Percentiles rank a stretch among this genome's conserved stretches.
These are phyloP conservation scores for Pelodytes ibericus DNA, from an alignment of 2,797 vertebrate species.

Conservation along the genomic window DNA sequence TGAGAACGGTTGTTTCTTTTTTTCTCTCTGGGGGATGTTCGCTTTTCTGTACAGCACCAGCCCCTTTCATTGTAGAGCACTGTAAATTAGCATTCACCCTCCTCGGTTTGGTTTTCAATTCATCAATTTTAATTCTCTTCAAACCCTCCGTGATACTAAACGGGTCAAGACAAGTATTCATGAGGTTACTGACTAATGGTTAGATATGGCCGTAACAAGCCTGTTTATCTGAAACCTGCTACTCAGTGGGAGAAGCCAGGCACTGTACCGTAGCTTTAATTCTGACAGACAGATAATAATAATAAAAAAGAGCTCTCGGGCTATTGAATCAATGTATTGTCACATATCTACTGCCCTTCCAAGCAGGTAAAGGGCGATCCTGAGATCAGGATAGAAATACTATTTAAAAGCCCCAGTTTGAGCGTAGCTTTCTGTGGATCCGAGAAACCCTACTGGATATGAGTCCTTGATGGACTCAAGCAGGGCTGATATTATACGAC, in stretches of 20 bases:
- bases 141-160: constrained; percentile 1
- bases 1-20: neutral
- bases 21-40: neutral
- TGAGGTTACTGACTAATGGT: neutral
- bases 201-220: neutral
- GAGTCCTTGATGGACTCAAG: too few species aligned
- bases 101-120: constrained; percentile 8
- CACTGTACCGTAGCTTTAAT: neutral
- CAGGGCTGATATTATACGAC: too few species aligned
- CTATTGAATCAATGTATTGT: neutral
- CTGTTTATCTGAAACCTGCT: neutral
- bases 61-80: neutral
- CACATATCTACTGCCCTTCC: too few species aligned
- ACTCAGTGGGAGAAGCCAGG: neutral
- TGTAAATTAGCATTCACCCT: constrained; percentile 13
- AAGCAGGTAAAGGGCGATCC: too few species aligned
- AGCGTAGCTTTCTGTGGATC: too few species aligned
- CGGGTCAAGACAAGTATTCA: neutral
- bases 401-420: too few species aligned
- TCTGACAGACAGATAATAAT: neutral
- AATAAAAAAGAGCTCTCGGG: neutral
- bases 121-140: constrained; percentile 1
- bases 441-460: too few species aligned
- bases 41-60: neutral
- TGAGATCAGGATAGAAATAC: too few species aligned